Base-by-base conservation (phyloP, 2,113 vertebrate genomes). In the Miniopterus natalensis region DNA sequence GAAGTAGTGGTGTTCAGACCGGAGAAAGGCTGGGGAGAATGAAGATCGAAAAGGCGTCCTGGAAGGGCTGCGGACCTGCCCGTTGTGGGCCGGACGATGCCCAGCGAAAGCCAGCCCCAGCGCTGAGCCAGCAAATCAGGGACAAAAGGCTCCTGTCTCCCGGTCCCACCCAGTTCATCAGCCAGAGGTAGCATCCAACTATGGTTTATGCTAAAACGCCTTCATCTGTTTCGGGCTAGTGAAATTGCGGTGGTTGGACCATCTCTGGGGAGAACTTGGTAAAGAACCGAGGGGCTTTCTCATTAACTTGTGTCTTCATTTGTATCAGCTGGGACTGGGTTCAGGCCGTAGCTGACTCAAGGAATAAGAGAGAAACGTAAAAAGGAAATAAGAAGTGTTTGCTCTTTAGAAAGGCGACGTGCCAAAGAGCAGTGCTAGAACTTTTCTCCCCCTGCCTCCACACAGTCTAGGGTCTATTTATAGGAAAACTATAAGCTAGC, bases 191-290 rank as follows among this genome's bases (percentile, higher is more conserved):
- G 53, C 65, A 70, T 13, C 80, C 66, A 80, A 66, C 51, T 77
- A 61, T 55, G 75, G 61, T 88, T 90, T 95, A 95, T 92, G 84
- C 77, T 84, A 86, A 95, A 95, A 63, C 15, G 93, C 42, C 36
- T 84, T 94, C 59, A 81, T 77, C 47, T 92, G 57, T 65, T 95
- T 90, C 89, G 57, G 23, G 73, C 27, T 83, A 77, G 86, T 23
- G 29, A 94, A 77, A 88, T 8, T 9, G 47, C 87, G 23, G 66
- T 88, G 70, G 51, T 79, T 61, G 15, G 45, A 53, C 42, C 73
- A 25, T 73, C 40, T 75, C 59, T 49, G 45, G 25, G 47, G 92
- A 91, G 68, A 89, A n/a, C 80, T 45, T 78, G 55, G 79, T 90
- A 40, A 93, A 93, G 75, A 96, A 66, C 11, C 83, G 51, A 96